phyloP scores from a whole-genome alignment of 2,888 invertebrate genomes.

The Spodoptera littoralis region DNA sequence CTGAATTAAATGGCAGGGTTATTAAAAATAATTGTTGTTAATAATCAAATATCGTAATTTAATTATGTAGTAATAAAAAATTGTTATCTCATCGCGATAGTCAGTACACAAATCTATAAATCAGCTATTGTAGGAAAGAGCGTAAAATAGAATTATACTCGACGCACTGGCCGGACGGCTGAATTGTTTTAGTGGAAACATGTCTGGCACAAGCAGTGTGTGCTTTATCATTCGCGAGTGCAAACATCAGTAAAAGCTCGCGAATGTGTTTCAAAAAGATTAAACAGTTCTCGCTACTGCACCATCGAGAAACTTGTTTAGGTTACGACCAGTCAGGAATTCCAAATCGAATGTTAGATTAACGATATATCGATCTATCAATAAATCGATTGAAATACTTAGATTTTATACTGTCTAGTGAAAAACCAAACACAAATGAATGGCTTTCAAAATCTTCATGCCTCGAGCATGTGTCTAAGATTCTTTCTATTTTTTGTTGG shows the following conservation, averaged over 20 bases:
- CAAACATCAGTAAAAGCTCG: conserved; percentile 75
- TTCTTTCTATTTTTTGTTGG: conserved; percentile 37
- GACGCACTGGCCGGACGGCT: conserved; percentile 52
- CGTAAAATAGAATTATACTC: conserved; percentile 62
- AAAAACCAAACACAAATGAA: conserved; percentile 2
- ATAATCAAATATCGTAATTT: too few relatives aligned
- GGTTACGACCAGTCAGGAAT: conserved; percentile 52
- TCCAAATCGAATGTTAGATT: conserved; percentile 43
- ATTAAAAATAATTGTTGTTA: too few relatives aligned
- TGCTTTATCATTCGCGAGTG: conserved; percentile 79
- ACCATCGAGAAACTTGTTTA: conserved; percentile 58
- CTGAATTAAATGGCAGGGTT: too few relatives aligned
- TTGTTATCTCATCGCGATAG: conserved; percentile 38
- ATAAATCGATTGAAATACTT: conserved; percentile 31
- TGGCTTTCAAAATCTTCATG: conserved; percentile 1
- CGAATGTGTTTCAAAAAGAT: conserved; percentile 68
- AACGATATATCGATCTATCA: conserved; percentile 41
- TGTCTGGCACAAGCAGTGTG: conserved; percentile 70
- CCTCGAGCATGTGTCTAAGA: neutral
- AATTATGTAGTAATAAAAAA: conserved; percentile 20
- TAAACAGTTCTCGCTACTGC: conserved; percentile 68
- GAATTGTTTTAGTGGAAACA: conserved; percentile 73
- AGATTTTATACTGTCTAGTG: conserved; percentile 20
- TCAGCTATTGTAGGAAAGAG: conserved; percentile 56
- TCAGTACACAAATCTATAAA: conserved; percentile 33